Base-by-base conservation (phyloP, 1,140 invertebrate species). In the Piezodorus guildinii region DNA sequence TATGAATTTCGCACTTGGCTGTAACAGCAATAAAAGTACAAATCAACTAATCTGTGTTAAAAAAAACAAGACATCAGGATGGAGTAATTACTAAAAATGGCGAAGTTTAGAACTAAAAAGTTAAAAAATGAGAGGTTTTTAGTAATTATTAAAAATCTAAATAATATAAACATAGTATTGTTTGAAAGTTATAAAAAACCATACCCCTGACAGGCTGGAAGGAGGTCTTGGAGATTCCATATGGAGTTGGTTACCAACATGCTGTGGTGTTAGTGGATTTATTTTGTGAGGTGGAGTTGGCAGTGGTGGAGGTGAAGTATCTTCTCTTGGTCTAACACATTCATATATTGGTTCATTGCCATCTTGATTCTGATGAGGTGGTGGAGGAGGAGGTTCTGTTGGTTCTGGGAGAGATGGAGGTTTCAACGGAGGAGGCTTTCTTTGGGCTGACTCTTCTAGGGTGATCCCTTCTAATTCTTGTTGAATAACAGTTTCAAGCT, bases 331-430 rank as follows among this genome's bases (percentile, higher is more conserved):
- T 63, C 87, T 77, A 16, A 92, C 85, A 0, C 86, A 83, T 72
- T 92, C 90, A 71, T 92, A 92, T 69, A 92, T 92, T 0, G 88
- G 89, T 71, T 92, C 90, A 5, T 75, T 76, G 69, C 69, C 64
- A 51, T 60, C 30, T 68, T 66, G 21, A 64, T 67, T 59, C 12
- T 74, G 74, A 2, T 78, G 74, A 16, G 81, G 82, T 3, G 83
- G 82, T 3, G 83, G 83, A 19, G 85, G 86, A 3, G 87, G 86
- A 1, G 85, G 86, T 54, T 79, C 83, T 4, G 81, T 85, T 0
- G 86, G 87, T 70, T 88, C 86, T 6, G 87, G 86, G 60, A 88
- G 74, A 59, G 83, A 80, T n/a, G 69, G 69, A 14, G 69, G 65
- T 51, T 68, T 70, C 46, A 68, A 43, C 34, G 58, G 65, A 9